Conservation (phyloP, 2,113 vertebrate genomes). For the Suricata suricatta region DNA sequence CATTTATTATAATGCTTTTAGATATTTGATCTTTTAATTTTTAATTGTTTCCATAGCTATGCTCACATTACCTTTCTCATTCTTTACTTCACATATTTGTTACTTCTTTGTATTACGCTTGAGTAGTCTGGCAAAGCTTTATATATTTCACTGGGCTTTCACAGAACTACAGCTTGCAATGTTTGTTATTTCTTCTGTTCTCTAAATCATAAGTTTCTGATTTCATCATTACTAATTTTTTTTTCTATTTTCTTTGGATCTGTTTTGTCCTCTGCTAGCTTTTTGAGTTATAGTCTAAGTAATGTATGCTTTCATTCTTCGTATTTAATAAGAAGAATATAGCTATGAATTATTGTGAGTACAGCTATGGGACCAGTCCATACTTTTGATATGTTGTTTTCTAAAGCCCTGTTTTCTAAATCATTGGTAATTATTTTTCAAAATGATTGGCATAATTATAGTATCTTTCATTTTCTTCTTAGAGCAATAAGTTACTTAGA, state of each 20-base stretch:
- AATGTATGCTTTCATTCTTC: conserved; percentile 15
- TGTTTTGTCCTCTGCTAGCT: not conserved
- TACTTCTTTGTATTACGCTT: conserved; percentile 12
- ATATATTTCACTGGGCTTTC: conserved; percentile 16
- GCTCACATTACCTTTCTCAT: not conserved
- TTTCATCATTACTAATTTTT: conserved; percentile 44
- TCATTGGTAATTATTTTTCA: conserved; percentile 1
- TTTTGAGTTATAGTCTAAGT: conserved; percentile 21
- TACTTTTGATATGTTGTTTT: conserved; percentile 6
- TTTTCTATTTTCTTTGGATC: conserved; percentile 40
- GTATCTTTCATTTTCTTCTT: not conserved
- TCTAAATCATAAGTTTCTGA: conserved; percentile 38
- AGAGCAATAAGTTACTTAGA: not conserved
- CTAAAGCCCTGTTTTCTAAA: conserved; percentile 40
- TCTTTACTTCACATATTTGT: not conserved
- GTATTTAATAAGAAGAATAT: not conserved
- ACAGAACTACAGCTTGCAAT: not conserved
- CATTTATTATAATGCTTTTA: not conserved
- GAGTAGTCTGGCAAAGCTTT: not conserved
- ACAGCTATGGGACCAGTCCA: not conserved
- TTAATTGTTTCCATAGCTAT: not conserved
- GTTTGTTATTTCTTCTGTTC: not conserved
- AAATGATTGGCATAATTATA: conserved; percentile 30
- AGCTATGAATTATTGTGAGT: not conserved
- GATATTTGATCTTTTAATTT: not conserved